Conservation (phyloP, 1,140 invertebrate species). For the Drosophila kikkawai region DNA sequence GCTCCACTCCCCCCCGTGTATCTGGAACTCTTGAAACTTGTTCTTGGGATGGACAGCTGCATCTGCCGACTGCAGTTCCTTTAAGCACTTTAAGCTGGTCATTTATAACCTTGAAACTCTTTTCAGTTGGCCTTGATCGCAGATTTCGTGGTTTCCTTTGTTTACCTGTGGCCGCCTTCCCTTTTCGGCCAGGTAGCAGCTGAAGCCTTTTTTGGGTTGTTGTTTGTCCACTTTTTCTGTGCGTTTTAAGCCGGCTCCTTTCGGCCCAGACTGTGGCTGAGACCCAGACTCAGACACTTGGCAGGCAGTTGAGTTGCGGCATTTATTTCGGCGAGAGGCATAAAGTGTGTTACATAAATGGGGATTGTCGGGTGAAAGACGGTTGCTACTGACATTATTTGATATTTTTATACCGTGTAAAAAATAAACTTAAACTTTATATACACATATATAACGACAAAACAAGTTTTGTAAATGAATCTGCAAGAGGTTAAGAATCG, state of each 20-base stretch:
- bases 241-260: constrained; percentile 10
- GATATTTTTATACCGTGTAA: background rate
- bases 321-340: constrained; percentile 21
- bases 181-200: constrained; percentile 17
- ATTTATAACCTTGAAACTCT: constrained; percentile 79
- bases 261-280: constrained; percentile 14
- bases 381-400: background rate
- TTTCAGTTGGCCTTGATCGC: constrained; percentile 69
- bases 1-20: constrained; percentile 16
- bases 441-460: background rate
- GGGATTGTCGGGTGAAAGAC: background rate
- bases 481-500: background rate
- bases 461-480: background rate
- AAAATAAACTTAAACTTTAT: background rate
- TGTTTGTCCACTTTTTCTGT: constrained; percentile 53
- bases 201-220: constrained; percentile 53
- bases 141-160: constrained; percentile 25
- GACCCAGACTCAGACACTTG: constrained; percentile 19
- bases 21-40: constrained; percentile 46
- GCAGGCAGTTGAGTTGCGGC: constrained; percentile 35
- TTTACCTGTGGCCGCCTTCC: constrained; percentile 33
- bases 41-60: constrained; percentile 42
- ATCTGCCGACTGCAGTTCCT: constrained; percentile 50
- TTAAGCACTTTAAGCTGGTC: constrained; percentile 47
- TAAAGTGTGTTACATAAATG: constrained; percentile 29